These are phyloP conservation scores for Cotesia chilonis DNA, from an alignment of 1,140 invertebrate genomes.

Conservation along the genomic window DNA sequence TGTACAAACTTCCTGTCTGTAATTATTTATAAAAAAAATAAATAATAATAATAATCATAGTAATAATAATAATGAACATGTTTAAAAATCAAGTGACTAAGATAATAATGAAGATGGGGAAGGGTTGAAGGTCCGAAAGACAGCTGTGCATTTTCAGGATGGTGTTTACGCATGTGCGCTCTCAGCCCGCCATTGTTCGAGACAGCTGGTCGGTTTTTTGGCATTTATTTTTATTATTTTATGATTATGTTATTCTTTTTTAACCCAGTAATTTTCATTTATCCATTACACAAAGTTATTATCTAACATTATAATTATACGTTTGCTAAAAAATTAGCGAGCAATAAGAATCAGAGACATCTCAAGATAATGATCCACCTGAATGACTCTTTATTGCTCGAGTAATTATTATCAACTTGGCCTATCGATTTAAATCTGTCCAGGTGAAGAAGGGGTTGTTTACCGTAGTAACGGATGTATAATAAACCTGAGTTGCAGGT, in stretches of 20 bases:
- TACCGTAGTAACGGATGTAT: constrained; percentile 30
- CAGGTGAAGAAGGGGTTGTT: constrained; percentile 37
- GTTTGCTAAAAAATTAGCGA: neutral
- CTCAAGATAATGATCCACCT: neutral
- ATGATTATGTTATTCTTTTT: constrained; percentile 21
- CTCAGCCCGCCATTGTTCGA: constrained; percentile 36
- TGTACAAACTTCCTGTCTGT: neutral
- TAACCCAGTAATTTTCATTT: neutral
- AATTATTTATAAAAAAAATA: neutral
- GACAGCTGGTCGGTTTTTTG: constrained; percentile 37
- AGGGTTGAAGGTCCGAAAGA: constrained; percentile 32
- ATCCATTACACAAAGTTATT: neutral
- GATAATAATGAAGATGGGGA: constrained; percentile 21
- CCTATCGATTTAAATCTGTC: constrained; percentile 37
- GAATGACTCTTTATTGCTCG: constrained; percentile 12
- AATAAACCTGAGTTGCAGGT: constrained; percentile 22
- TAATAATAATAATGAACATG: constrained; percentile 13
- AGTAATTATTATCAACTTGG: constrained; percentile 24
- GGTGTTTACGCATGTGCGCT: constrained; percentile 37
- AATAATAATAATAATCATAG: constrained; percentile 3
- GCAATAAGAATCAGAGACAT: constrained; percentile 1
- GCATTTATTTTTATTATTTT: constrained; percentile 26
- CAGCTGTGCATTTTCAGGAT: constrained; percentile 39
- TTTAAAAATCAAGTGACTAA: neutral
- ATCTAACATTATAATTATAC: neutral